Base-by-base conservation (phyloP, 2,888 invertebrate species). In the Lingula anatina region DNA sequence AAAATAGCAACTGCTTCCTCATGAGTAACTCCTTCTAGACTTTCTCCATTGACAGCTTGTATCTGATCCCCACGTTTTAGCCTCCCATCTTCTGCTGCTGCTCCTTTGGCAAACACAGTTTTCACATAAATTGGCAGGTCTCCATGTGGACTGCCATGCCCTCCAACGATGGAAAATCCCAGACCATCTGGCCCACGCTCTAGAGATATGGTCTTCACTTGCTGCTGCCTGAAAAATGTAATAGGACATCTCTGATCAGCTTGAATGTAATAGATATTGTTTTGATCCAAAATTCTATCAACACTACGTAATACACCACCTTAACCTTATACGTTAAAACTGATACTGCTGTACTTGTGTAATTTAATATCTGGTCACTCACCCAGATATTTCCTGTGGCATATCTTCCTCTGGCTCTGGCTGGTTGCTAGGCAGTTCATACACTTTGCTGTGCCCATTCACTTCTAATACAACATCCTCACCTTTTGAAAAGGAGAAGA, bases 41-140 rank as follows among this genome's bases (percentile, higher is more conserved):
- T 88, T 63, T 89, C 86, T 5, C 89, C 92, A 72, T 95, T 92
- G n/a, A 97, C 89, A 20, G 90, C 83, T 4, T 90, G 80, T 44
- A 99, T 84, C 66, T 90, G 84, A 78, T 99, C 97, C 20, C 97
- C 96, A 61, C 88, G 86, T 76, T 90, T 87, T 55, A 99, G 83
- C 49, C 89, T 86, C 2, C 90, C 92, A 72, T 94, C 93, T 28
- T 78, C 78, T 48, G 82, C 79, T 0, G 94, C 95, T 36, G 88
- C 86, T 28, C 95, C 90, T 7, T 92, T 93, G 43, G 87, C 83
- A 55, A 73, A 73, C 25, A 76, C 71, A 43, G 68, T 75, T 56
- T 76, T 76, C 31, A 76, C 72, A 61, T 81, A 82, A 56, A 83
- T 81, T 4, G 82, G 82, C 48, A 82, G 69, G 63, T 81, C 78